Base-by-base conservation (phyloP, 2,888 invertebrate genomes). In the Euproctis similis region DNA sequence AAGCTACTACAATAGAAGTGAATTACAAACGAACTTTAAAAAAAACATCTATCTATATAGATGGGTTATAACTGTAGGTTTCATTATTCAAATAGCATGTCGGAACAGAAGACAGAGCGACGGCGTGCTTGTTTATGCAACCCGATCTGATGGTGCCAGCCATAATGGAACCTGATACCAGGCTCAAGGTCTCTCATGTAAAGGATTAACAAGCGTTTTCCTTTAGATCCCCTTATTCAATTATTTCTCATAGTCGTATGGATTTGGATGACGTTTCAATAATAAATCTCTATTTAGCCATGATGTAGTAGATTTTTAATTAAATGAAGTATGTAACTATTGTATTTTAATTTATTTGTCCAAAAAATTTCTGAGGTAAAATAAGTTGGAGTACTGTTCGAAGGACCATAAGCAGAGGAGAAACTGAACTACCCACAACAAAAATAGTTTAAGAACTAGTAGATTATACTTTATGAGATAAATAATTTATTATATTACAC, bases 141-240 rank as follows among this genome's bases (percentile, higher is more conserved):
- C 73, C 52, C 43, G 71, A 76, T 57, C 59, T 60, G 47, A 37
- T 44, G 31, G 35, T 46, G 58, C 50, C 31, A 39, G 45, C 43
- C 53, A 43, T 36, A 39, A 34, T 31, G 65, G 36, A 64, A 84
- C 60, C 46, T 52, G 69, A 84, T 55, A 69, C 70, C 48, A 38
- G 41, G 58, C 62, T 71, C 80, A 81, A 82, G 82, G 82, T 67
- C 77, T 72, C 71, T 66, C 67, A 71, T 75, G 63, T 69, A 14
- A 6, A 14, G 70, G 68, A 77, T 74, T 74, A 73, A 60, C 65
- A 60, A 50, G 60, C 58, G 61, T 66, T 76, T 38, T 52, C 42
- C 46, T 46, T 67, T 57, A 54, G 71, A 71, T 60, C 55, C 54
- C 58, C 53, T 59, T 62, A 59, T 42, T 49, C 36, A 42, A 22